These are phyloP conservation scores for Psittacula echo DNA, from an alignment of 2,797 vertebrate species.

Conservation along the genomic window DNA sequence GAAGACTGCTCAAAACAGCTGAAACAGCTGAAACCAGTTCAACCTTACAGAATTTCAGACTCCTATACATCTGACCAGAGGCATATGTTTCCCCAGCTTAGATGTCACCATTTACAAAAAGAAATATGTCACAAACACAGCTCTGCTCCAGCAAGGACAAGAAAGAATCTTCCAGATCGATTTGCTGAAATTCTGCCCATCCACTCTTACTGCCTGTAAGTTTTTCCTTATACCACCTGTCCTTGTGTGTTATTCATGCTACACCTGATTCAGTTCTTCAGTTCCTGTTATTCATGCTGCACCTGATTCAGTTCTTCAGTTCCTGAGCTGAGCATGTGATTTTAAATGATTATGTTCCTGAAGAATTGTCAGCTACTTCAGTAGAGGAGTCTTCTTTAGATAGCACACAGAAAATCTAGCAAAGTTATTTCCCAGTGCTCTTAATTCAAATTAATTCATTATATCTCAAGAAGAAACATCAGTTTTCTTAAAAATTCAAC, in stretches of 20 bases:
- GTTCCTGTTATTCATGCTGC: neutral
- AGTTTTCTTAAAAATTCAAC: neutral
- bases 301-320: neutral
- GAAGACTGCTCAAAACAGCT: neutral
- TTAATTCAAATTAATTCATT: neutral
- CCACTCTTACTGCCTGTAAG: neutral
- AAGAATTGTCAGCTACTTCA: neutral
- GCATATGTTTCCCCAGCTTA: neutral
- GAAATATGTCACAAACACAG: neutral
- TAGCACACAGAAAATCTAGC: neutral
- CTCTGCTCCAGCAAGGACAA: neutral
- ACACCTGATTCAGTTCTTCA: neutral
- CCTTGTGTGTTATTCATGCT: neutral
- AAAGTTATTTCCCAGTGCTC: neutral
- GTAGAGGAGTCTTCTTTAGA: neutral
- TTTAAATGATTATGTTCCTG: neutral
- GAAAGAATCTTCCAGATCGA: neutral
- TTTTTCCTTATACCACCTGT: neutral
- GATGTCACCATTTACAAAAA: neutral
- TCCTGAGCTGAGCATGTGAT: neutral
- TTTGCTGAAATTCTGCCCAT: neutral
- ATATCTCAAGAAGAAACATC: neutral
- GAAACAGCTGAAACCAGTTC: neutral
- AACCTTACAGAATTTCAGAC: neutral
- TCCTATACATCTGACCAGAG: neutral